Base-by-base conservation (phyloP, 2,113 vertebrate species). In the Aegotheles bennettii region DNA sequence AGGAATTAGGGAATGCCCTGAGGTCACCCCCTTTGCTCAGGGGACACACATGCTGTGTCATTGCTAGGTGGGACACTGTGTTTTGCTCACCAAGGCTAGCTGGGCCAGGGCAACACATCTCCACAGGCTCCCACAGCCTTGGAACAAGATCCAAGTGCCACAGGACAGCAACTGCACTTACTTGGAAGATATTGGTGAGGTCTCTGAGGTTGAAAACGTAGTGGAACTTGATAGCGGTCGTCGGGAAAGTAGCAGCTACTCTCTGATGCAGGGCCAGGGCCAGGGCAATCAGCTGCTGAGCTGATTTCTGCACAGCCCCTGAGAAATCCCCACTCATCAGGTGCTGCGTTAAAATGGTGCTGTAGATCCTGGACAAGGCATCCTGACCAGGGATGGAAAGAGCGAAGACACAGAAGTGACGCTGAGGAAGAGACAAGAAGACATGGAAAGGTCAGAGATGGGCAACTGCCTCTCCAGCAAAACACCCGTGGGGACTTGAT, bases 101-200 rank as follows among this genome's bases (percentile, higher is more conserved):
- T 28, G 51, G 33, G 17, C 6, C 84, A 64, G 70, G 24, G 36
- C 28, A 40, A 53, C 14, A 40, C 38, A 35, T 5, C 4, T 16
- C 65, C 43, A 40, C 28, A 54, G 21, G 19, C 36, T 35, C 42
- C 48, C 8, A 16, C 5, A 23, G 25, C 60, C 47, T 3, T 0
- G 0, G 24, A 38, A 71, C 43, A 78, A 70, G 13, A 42, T 35
- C 28, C 50, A 38, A 63, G 23, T 31, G 26, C 25, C 60, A 51
- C 13, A 54, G 42, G 20, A 67, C 14, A 79, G 70, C 33, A 83
- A 45, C 25, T 75, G 54, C 76, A 79, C 98, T 97, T 86, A 99
- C 99, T 97, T 99, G 99, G 97, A 99, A 99, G 86, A 99, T 98
- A 89, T 98, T 99, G 97, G 99, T 98, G 43, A 99, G 97, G 96